Evolutionary conservation across 2,888 invertebrate genomes (phyloP).

Genomic region (Linhomoeus sp.): DNA sequence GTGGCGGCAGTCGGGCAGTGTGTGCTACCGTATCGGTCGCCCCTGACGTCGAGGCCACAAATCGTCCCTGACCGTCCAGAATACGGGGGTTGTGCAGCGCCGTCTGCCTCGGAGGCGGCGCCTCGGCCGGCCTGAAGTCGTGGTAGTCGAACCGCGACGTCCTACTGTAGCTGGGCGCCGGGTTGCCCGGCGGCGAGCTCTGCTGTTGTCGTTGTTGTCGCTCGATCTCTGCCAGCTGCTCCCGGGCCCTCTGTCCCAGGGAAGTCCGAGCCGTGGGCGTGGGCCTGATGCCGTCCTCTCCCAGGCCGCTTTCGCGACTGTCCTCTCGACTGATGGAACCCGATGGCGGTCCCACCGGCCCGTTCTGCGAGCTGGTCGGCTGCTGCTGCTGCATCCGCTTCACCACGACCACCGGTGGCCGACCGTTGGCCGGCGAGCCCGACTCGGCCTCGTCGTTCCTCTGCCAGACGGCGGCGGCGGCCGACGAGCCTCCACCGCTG

Average conservation of each 20-base stretch:
- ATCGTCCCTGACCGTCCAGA: conserved; percentile 15
- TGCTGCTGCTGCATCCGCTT: too few species aligned
- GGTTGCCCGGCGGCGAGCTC: too few species aligned
- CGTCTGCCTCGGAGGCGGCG: background rate
- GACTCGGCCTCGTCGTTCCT: conserved; percentile 14
- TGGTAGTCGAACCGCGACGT: too few species aligned
- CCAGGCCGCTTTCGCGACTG: conserved; percentile 1
- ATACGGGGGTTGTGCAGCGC: conserved; percentile 1
- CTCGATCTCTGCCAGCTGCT: conserved; percentile 14
- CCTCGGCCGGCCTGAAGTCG: too few species aligned
- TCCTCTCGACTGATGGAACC: background rate
- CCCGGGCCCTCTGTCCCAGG: conserved; percentile 17
- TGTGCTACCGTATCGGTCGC: conserved; percentile 14
- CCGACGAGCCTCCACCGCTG: too few species aligned
- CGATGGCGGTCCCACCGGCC: too few species aligned
- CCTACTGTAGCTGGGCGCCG: too few species aligned
- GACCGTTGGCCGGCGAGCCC: too few species aligned
- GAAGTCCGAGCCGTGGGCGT: conserved; percentile 24
- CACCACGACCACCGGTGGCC: too few species aligned
- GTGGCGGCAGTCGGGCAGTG: conserved; percentile 21
- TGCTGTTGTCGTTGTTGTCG: background rate
- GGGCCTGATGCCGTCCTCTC: conserved; percentile 13
- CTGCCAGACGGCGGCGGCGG: conserved; percentile 5
- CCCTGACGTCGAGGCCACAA: conserved; percentile 13
- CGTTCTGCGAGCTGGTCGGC: too few species aligned